These are phyloP conservation scores for Caenorhabditis tropicalis DNA, from an alignment of 1,140 invertebrate genomes.

Conservation along the genomic window DNA sequence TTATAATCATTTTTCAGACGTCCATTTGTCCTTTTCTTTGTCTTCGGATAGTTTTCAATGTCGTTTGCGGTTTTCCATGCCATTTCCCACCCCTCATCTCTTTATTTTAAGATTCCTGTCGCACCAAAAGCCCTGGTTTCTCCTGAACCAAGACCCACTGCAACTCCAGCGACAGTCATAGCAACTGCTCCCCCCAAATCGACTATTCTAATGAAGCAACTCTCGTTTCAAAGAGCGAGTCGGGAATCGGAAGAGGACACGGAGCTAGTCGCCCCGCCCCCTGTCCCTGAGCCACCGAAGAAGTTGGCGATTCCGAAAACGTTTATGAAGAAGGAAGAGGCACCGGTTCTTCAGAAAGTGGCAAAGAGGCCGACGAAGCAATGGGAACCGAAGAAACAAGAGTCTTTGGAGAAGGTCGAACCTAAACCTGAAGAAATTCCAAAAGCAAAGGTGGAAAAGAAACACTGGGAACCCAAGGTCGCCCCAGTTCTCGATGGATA, in stretches of 20 bases:
- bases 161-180: not conserved
- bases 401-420: not conserved
- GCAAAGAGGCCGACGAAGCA: not conserved
- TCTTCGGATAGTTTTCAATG: not conserved
- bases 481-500: slow-evolving; percentile 9
- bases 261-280: slow-evolving; percentile 15
- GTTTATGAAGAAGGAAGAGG: not conserved
- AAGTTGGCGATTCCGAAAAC: slow-evolving; percentile 1
- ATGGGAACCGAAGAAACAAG: slow-evolving; percentile 17
- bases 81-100: not conserved
- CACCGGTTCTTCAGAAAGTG: not conserved
- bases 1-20: not conserved
- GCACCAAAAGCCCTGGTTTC: not conserved
- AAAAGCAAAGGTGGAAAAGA: not conserved
- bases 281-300: slow-evolving; percentile 42
- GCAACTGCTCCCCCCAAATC: not conserved
- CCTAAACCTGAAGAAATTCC: not conserved
- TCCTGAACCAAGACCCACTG: not conserved
- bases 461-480: slow-evolving; percentile 13
- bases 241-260: slow-evolving; percentile 48
- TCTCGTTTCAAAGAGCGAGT: slow-evolving; percentile 8
- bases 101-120: not conserved
- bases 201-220: slow-evolving; percentile 13
- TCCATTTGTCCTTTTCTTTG: not conserved
- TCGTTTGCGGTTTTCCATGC: slow-evolving; percentile 1